Percentiles rank a stretch among this genome's conserved stretches.
Conservation (phyloP, 2,888 invertebrate genomes). For the Phragmatobia fuliginosa region DNA sequence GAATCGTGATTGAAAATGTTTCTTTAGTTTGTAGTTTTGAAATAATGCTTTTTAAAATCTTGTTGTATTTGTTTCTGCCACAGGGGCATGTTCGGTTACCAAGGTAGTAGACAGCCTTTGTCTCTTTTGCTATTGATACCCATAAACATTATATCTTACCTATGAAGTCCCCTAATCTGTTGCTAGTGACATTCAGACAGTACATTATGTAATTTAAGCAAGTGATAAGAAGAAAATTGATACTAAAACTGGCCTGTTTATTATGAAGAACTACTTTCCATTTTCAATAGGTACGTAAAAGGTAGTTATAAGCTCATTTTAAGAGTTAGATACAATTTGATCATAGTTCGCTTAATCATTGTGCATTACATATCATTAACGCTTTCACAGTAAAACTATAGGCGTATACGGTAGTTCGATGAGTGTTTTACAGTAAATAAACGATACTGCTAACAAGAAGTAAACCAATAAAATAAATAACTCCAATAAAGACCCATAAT, state of each 20-base stretch:
- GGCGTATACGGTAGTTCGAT: background rate
- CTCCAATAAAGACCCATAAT: constrained; percentile 11
- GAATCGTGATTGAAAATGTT: background rate
- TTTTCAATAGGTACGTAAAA: background rate
- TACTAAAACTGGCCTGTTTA: background rate
- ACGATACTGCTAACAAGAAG: background rate
- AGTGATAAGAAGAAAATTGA: background rate
- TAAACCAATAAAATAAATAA: constrained; percentile 15
- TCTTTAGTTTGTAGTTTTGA: background rate
- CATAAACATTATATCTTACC: too few species aligned
- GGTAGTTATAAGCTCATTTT: background rate
- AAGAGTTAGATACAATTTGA: background rate
- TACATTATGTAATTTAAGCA: background rate
- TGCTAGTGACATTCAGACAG: background rate
- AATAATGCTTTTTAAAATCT: background rate
- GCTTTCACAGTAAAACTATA: background rate
- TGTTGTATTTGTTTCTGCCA: background rate
- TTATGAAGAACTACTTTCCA: background rate
- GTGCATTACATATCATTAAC: background rate
- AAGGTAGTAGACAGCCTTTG: background rate
- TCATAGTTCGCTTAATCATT: background rate
- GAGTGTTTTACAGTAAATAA: background rate
- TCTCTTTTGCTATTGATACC: background rate
- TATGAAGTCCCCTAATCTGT: too few species aligned
- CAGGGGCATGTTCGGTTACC: background rate